phyloP scores from a whole-genome alignment of 1,140 invertebrate species.

The Drosophila tropicalis region DNA sequence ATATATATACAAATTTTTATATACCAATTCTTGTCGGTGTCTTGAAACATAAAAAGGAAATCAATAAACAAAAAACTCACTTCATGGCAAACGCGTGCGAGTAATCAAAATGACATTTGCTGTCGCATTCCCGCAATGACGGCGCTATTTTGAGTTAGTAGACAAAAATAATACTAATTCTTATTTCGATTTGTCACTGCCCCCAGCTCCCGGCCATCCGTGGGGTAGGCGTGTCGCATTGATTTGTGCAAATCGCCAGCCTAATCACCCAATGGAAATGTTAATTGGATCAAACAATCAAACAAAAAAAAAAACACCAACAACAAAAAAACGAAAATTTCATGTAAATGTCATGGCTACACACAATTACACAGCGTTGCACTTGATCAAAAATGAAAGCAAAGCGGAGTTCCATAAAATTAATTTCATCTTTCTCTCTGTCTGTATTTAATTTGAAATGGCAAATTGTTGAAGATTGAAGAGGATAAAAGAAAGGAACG shows the following conservation, averaged over 20 bases:
- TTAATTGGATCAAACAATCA: slow-evolving; percentile 50
- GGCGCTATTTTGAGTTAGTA: slow-evolving; percentile 35
- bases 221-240: slow-evolving; percentile 35
- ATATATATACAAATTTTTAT: slow-evolving; percentile 12
- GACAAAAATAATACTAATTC: not conserved
- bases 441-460: slow-evolving; percentile 35
- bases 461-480: not conserved
- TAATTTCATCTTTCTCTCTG: slow-evolving; percentile 19
- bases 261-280: slow-evolving; percentile 44
- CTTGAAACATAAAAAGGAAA: slow-evolving; percentile 25
- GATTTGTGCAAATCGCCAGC: slow-evolving; percentile 57
- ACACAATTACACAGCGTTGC: not conserved
- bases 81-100: slow-evolving; percentile 43
- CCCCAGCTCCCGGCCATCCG: not conserved
- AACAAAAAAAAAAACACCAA: slow-evolving; percentile 3
- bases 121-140: slow-evolving; percentile 31
- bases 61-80: slow-evolving; percentile 50
- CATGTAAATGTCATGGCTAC: slow-evolving; percentile 11
- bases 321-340: not conserved
- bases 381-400: slow-evolving; percentile 24
- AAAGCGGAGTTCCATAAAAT: slow-evolving; percentile 8
- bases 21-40: not conserved
- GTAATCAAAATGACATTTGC: slow-evolving; percentile 59
- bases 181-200: slow-evolving; percentile 11
- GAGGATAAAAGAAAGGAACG: no score